A percentile compares a stretch with the other conserved stretches of the same genome.
These are phyloP conservation scores for Malachius bipustulatus DNA, from an alignment of 2,888 invertebrate species.

Conservation along the genomic window DNA sequence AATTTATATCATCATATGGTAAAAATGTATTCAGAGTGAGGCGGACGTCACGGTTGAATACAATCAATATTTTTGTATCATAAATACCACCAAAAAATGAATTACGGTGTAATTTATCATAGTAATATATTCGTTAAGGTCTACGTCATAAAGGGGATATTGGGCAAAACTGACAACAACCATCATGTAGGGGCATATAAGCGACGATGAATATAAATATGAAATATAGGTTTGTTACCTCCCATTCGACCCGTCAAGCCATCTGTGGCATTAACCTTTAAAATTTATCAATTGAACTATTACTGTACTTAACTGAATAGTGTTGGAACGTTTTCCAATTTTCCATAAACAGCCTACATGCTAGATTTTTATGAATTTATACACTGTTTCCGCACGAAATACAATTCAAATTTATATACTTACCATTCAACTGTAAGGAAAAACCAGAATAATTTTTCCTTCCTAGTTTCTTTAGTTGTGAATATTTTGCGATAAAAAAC, in stretches of 20 bases:
- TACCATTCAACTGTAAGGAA: no score
- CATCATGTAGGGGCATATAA: constrained; percentile 23
- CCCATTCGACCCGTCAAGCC: constrained; percentile 15
- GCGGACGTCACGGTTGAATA: constrained; percentile 11
- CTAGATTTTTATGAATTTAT: no score
- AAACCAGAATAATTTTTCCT: no score
- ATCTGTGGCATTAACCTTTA: not conserved
- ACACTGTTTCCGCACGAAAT: no score
- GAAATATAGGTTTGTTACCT: constrained; percentile 28
- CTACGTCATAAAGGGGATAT: constrained; percentile 21
- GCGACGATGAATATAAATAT: constrained; percentile 27
- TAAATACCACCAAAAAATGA: constrained; percentile 21
- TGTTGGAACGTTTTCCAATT: no score
- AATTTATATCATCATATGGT: no score
- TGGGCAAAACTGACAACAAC: constrained; percentile 23
- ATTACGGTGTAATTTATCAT: constrained; percentile 27
- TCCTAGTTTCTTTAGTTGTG: no score
- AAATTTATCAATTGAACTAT: not conserved
- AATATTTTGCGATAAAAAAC: no score
- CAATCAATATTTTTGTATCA: constrained; percentile 18
- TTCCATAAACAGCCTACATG: no score
- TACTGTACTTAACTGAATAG: constrained; percentile 1
- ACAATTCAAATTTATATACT: no score
- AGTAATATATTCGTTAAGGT: constrained; percentile 26
- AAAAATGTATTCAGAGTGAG: no score